Conservation (phyloP, 2,888 invertebrate species). For the Standfussiana lucernea region DNA sequence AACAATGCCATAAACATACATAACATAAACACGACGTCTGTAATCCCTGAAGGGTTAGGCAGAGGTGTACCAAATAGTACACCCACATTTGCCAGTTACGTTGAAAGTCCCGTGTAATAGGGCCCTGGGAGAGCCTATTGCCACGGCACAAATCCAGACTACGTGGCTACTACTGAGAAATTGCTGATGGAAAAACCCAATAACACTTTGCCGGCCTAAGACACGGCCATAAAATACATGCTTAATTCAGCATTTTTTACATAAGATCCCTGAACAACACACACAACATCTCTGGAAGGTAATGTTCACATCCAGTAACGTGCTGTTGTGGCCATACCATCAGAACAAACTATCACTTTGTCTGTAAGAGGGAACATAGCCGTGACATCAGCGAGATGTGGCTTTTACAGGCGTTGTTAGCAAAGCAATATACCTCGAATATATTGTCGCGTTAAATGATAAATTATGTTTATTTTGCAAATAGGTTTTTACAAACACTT, state of each 20-base stretch:
- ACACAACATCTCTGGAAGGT: background rate
- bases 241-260: conserved; percentile 2
- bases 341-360: conserved; percentile 24
- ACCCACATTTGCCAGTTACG: background rate
- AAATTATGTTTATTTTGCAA: too few species aligned
- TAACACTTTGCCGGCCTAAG: background rate
- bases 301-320: conserved; percentile 1
- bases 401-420: conserved; percentile 1
- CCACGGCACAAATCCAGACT: background rate
- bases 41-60: background rate
- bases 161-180: background rate
- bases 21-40: background rate
- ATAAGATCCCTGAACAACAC: too few species aligned
- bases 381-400: conserved; percentile 15
- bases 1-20: background rate
- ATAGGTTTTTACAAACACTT: too few species aligned
- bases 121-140: background rate
- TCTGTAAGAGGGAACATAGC: conserved; percentile 3
- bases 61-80: background rate
- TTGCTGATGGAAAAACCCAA: background rate
- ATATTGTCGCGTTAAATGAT: background rate
- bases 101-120: background rate
- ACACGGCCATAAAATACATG: background rate
- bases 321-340: conserved; percentile 15
- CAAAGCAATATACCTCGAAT: background rate